Percentiles rank a stretch among this genome's conserved stretches.
phyloP scores from a whole-genome alignment of 2,113 vertebrate genomes.

The Panthera uncia region DNA sequence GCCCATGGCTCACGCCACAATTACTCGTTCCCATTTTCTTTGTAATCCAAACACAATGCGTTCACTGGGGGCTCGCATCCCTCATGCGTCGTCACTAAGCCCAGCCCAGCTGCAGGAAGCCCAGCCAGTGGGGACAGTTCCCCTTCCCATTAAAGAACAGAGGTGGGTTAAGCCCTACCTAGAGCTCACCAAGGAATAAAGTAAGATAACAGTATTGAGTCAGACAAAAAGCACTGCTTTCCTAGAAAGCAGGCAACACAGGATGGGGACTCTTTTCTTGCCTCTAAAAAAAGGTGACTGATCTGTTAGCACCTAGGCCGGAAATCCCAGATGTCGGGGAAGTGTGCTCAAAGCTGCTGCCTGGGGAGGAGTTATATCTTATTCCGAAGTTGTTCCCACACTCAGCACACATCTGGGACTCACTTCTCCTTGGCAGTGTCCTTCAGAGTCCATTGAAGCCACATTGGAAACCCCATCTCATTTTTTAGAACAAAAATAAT shows the following conservation, averaged over 20 bases:
- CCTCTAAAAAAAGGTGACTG: background rate
- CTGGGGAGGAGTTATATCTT: background rate
- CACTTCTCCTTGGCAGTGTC: background rate
- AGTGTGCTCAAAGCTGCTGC: background rate
- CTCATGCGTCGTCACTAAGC: fast-evolving
- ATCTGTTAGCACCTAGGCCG: background rate
- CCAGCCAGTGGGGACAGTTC: fast-evolving
- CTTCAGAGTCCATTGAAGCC: background rate
- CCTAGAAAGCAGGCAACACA: background rate
- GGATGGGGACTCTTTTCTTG: too few species aligned
- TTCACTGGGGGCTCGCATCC: background rate
- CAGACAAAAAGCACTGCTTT: background rate
- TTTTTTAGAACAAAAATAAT: background rate
- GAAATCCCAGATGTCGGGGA: background rate
- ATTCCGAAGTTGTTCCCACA: too few species aligned
- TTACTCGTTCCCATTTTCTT: background rate
- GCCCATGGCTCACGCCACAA: background rate
- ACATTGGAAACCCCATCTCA: background rate
- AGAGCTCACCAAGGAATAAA: background rate
- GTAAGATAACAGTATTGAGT: fast-evolving
- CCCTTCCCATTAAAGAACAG: background rate
- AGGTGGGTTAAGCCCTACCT: too few species aligned
- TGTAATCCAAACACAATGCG: background rate
- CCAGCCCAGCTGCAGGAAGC: background rate
- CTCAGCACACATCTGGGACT: background rate